Evolutionary conservation across 2,888 invertebrate genomes (phyloP), one percentile per base, ranked within the genome.

Genomic region (Dexiosoma caninum): DNA sequence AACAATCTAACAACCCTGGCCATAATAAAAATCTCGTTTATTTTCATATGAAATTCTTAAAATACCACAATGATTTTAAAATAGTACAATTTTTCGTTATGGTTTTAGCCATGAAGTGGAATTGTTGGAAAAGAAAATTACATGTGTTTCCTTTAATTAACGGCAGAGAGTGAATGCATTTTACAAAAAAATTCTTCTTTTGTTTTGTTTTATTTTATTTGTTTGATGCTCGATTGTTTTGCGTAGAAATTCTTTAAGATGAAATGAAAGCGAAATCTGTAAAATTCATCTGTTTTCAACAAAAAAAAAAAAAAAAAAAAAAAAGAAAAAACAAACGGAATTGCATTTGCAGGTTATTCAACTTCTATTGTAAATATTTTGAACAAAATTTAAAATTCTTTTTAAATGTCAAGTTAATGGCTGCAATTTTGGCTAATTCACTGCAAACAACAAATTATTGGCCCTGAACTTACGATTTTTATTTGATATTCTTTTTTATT

Each of bases 71-170:
- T 40, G 44, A 46, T 71, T 62, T 80, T 69, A 40, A 66, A 75
- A 66, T 57, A 74, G 57, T 44, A 46, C 66, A 64, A 14, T 8
- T 21, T 66, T 74, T 57, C 57, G 19, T 46, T 19, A 16, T 21
- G 46, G 53, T 69, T 46, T 67, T 69, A 60, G 75, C 67, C 59
- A 69, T 59, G 23, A 53, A 51, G 40, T 21, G 16, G 23, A 66
- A 64, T 60, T 51, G 51, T 67, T 76, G 60, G 67, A 62, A 60
- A 69, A 51, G 21, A 60, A 46, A 60, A 55, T 30, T 76, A 32
- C 76, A 62, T 40, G 62, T 67, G 80, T 71, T 75, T 80, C 75
- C 80, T 75, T 66, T 66, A 80, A 80, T 75, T 66, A 80, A n/a
- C n/a, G n/a, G 59, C 70, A 70, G 46, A 12, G 49, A 51, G 27